Evolutionary conservation across 2,113 vertebrate species (phyloP).

Genomic region (Sterna hirundo): DNA sequence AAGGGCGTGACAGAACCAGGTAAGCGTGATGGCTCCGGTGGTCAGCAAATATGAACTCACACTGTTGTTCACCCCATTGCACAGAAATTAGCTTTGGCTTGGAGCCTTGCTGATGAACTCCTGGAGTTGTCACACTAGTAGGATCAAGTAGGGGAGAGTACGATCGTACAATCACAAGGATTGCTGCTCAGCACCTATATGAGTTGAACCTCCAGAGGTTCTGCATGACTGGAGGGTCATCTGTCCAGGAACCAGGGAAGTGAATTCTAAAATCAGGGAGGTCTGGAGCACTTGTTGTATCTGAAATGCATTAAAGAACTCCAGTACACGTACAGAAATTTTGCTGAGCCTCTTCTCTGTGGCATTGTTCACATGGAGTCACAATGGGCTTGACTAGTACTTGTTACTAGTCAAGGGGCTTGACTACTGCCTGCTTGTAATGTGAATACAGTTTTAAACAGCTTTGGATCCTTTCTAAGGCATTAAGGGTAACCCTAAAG

Average conservation of each 20-base stretch:
- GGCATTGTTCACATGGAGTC: not conserved
- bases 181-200: not conserved
- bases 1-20: not conserved
- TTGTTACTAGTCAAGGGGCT: no score
- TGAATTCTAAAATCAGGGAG: not conserved
- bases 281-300: not conserved
- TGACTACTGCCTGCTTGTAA: constrained; percentile 15
- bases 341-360: not conserved
- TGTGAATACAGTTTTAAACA: constrained; percentile 29
- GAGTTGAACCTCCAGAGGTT: not conserved
- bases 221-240: not conserved
- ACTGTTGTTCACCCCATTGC: not conserved
- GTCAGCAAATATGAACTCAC: not conserved
- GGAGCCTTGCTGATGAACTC: not conserved
- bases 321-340: not conserved
- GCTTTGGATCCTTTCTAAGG: constrained; percentile 29
- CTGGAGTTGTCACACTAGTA: not conserved
- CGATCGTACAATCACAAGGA: accelerated
- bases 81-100: not conserved
- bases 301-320: not conserved
- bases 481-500: constrained; percentile 10
- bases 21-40: not conserved
- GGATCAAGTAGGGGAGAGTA: not conserved
- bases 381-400: not conserved
- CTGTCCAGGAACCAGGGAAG: not conserved